These are phyloP conservation scores for Coluber constrictor DNA, from an alignment of 2,797 vertebrate genomes.

Conservation along the genomic window DNA sequence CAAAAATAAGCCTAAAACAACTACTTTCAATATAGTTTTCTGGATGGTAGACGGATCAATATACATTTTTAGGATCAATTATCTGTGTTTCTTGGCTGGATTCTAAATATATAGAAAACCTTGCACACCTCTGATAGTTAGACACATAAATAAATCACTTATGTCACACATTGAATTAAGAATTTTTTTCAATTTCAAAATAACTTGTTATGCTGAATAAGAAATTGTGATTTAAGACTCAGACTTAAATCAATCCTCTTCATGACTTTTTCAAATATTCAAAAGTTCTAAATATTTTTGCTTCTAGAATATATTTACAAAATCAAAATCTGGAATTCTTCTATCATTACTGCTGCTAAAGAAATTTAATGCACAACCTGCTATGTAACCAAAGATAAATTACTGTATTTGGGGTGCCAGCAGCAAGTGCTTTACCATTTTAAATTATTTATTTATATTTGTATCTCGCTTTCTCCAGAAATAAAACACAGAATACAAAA, in stretches of 20 bases:
- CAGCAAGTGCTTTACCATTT: neutral
- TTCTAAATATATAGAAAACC: neutral
- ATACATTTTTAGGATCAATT: neutral
- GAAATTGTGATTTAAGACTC: neutral
- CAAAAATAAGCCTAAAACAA: neutral
- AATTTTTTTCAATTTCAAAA: neutral
- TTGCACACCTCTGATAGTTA: neutral
- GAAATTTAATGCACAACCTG: neutral
- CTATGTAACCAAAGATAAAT: neutral
- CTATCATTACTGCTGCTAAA: neutral
- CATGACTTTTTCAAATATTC: neutral
- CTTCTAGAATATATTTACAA: neutral
- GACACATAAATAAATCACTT: neutral
- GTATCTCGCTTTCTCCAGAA: neutral
- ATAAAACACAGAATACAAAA: neutral
- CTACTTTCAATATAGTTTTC: neutral
- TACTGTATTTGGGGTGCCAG: neutral
- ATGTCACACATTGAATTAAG: neutral
- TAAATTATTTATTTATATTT: neutral
- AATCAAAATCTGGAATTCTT: neutral
- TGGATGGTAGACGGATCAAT: neutral
- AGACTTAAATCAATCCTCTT: neutral
- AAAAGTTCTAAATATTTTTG: neutral
- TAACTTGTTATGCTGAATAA: neutral
- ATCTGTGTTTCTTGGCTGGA: neutral